Evolutionary conservation across 2,888 invertebrate species (phyloP).

Genomic region (Ryuthela nishihirai): DNA sequence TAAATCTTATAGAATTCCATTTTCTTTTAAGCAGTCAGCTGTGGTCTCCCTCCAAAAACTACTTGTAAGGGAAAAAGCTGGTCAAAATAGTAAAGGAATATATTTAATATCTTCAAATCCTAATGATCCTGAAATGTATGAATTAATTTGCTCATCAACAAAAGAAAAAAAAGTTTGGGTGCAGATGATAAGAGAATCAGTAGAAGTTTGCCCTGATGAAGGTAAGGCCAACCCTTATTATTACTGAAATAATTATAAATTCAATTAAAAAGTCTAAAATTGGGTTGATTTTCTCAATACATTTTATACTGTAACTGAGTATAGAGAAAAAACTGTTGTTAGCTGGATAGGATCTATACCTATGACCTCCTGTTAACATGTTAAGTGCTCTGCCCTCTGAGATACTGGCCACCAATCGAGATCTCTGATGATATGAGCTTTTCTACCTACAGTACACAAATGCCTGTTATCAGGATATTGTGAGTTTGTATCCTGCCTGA

Average conservation of each 20-base stretch:
- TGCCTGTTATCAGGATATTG: too few relatives aligned
- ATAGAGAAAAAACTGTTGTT: too few relatives aligned
- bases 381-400: too few relatives aligned
- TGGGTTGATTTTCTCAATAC: conserved; percentile 4
- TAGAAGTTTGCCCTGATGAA: conserved; percentile 78
- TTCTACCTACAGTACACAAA: too few relatives aligned
- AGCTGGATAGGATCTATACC: too few relatives aligned
- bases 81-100: conserved; percentile 73
- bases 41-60: conserved; percentile 88
- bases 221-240: conserved; percentile 30
- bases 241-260: not conserved
- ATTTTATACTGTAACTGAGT: too few relatives aligned
- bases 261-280: too few relatives aligned
- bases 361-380: too few relatives aligned
- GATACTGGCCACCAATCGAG: too few relatives aligned
- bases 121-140: conserved; percentile 92
- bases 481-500: too few relatives aligned
- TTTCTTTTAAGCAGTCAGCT: conserved; percentile 65
- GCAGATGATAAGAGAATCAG: conserved; percentile 74
- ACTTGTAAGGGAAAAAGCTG: conserved; percentile 88
- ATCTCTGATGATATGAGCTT: too few relatives aligned
- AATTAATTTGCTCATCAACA: conserved; percentile 77
- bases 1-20: too few relatives aligned
- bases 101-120: conserved; percentile 91
- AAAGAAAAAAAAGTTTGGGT: conserved; percentile 90